Percentiles rank a stretch among this genome's conserved stretches.
Evolutionary conservation across 2,113 vertebrate species (phyloP).

Genomic region (Bos javanicus): DNA sequence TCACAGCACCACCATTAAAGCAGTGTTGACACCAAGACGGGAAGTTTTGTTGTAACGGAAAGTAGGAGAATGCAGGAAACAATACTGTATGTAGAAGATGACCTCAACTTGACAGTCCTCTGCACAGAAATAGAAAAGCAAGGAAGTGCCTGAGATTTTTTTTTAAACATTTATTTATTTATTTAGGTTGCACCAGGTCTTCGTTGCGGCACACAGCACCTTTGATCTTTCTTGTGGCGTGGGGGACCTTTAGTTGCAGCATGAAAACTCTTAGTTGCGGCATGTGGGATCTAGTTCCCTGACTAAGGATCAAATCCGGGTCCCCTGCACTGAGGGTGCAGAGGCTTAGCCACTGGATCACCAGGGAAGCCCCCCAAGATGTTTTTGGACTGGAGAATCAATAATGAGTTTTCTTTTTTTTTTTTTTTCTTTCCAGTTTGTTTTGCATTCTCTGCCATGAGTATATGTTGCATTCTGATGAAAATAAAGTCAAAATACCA

Average conservation of each 20-base stretch:
- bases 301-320: background rate
- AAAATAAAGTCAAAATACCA: background rate
- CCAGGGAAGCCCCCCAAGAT: background rate
- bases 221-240: background rate
- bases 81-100: background rate
- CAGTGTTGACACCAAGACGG: too few relatives aligned
- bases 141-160: background rate
- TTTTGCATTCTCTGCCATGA: background rate
- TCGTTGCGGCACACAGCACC: background rate
- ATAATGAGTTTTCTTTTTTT: background rate
- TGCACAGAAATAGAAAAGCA: background rate
- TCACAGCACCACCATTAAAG: background rate
- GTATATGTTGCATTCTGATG: background rate
- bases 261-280: background rate
- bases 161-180: background rate
- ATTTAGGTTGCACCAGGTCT: background rate
- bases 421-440: background rate
- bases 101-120: background rate
- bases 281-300: background rate
- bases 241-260: background rate
- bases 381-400: background rate
- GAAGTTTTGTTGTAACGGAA: background rate
- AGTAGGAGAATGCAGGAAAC: background rate
- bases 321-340: background rate
- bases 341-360: background rate